Percentiles rank a stretch among this genome's conserved stretches.
Conservation (phyloP, 2,113 vertebrate genomes). For the Corythaixoides concolor region DNA sequence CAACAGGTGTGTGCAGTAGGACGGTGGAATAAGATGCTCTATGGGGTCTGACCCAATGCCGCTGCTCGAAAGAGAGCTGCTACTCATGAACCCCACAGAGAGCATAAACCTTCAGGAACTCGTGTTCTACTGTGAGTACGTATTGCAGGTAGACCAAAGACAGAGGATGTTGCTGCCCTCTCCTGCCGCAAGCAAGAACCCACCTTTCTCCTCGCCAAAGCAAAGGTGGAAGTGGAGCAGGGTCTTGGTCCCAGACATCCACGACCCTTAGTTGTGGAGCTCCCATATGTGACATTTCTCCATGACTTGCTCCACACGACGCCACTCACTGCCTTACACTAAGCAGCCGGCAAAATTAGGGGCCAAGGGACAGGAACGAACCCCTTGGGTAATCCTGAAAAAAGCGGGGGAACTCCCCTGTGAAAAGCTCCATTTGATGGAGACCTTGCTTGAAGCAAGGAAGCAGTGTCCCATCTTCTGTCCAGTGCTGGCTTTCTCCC, state of each 20-base stretch:
- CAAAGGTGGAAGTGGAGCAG: neutral
- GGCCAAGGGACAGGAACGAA: fast-evolving
- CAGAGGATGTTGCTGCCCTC: conserved; percentile 28
- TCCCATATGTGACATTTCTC: neutral
- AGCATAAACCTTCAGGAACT: neutral
- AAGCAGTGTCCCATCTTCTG: neutral
- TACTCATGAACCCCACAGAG: neutral
- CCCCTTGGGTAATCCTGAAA: neutral
- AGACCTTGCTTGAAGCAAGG: neutral
- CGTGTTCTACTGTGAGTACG: too few species aligned
- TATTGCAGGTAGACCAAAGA: fast-evolving
- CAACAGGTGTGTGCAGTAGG: neutral
- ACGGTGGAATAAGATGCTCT: neutral
- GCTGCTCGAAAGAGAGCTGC: neutral
- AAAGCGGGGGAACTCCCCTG: neutral
- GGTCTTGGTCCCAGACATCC: neutral
- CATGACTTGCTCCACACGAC: neutral
- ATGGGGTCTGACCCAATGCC: fast-evolving
- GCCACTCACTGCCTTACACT: neutral
- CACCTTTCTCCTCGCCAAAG: neutral
- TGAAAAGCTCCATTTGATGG: neutral
- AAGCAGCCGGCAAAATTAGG: neutral
- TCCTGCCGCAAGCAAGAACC: neutral
- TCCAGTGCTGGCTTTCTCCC: neutral
- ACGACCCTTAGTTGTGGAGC: neutral